Evolutionary conservation across 2,888 invertebrate genomes (phyloP).

Genomic region (Hypomecis atomaria): DNA sequence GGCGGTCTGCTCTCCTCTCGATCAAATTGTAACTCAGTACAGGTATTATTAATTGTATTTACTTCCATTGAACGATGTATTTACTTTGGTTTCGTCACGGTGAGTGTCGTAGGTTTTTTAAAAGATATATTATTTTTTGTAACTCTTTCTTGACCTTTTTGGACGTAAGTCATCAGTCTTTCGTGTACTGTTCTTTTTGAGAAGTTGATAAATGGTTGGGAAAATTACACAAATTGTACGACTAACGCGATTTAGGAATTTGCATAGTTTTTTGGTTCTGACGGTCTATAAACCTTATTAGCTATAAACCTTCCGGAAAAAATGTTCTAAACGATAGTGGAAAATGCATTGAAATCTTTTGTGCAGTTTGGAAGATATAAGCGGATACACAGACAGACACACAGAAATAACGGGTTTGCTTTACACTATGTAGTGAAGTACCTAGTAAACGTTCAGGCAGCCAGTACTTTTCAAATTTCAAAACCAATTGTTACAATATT

Average conservation of each 20-base stretch:
- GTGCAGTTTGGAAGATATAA: no score
- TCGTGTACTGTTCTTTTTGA: neutral
- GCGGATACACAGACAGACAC: no score
- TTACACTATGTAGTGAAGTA: no score
- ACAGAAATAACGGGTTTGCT: no score
- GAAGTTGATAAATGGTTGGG: constrained; percentile 1
- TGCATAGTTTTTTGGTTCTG: neutral
- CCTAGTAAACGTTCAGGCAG: no score
- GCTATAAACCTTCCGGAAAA: no score
- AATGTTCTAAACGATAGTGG: no score
- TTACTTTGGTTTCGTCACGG: constrained; percentile 35
- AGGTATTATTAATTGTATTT: constrained; percentile 57
- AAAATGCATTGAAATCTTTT: no score
- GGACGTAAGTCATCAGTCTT: constrained; percentile 10
- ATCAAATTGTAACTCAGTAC: constrained; percentile 55
- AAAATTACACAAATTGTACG: neutral
- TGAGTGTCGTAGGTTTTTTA: constrained; percentile 24
- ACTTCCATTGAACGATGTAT: constrained; percentile 36
- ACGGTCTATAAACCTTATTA: no score
- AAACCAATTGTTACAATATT: no score
- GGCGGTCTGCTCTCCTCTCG: constrained; percentile 54
- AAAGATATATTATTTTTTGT: constrained; percentile 21
- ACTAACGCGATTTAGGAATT: neutral
- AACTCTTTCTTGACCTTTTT: constrained; percentile 22
- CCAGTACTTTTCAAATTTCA: no score